Conservation (phyloP, 2,797 vertebrate genomes). For the Pteronotus mesoamericanus region DNA sequence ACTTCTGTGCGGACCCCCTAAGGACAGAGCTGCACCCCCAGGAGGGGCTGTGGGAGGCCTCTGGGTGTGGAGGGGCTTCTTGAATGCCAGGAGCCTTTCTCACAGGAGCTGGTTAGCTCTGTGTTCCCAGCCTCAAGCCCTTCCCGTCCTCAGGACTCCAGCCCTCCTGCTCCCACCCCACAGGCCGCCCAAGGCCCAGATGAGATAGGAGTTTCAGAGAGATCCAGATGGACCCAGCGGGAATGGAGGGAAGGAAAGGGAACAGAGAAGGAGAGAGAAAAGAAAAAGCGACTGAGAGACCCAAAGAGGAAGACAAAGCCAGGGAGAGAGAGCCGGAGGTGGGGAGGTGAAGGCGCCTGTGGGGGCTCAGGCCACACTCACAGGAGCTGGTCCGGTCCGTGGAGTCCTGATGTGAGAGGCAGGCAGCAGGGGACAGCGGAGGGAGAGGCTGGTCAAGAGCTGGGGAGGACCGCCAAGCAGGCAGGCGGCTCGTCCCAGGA, state of each 20-base stretch:
- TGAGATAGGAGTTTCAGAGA: neutral
- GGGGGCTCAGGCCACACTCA: neutral
- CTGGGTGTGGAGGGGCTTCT: neutral
- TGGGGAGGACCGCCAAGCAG: neutral
- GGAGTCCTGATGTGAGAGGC: neutral
- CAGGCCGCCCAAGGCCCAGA: neutral
- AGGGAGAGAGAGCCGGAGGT: neutral
- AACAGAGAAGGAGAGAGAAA: neutral
- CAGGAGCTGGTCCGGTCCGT: neutral
- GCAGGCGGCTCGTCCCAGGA: neutral
- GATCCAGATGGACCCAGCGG: neutral
- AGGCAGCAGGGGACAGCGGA: neutral
- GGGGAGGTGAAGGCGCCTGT: neutral
- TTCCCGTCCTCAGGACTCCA: neutral
- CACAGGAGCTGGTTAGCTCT: neutral
- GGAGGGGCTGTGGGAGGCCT: neutral
- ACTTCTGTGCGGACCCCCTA: neutral
- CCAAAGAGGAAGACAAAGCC: neutral
- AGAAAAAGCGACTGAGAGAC: neutral
- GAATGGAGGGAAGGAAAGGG: neutral
- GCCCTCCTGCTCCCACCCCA: neutral
- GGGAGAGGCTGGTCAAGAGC: neutral
- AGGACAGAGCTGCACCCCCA: neutral
- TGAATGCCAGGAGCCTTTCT: neutral
- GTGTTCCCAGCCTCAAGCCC: neutral